Evolutionary conservation across 2,888 invertebrate species (phyloP).

Genomic region (Leistus spinibarbis): DNA sequence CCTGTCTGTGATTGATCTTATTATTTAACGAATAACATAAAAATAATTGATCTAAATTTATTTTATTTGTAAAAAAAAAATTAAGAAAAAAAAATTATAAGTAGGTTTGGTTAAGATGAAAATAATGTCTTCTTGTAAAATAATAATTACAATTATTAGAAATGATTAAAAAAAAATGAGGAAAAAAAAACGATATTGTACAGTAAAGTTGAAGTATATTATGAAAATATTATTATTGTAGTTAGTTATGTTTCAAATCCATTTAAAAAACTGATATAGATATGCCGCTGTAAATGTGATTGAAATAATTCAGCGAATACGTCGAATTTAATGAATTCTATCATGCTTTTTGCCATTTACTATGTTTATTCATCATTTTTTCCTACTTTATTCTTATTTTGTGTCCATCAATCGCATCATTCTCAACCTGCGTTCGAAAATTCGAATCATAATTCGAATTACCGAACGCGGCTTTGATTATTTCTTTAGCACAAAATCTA

Average conservation of each 20-base stretch:
- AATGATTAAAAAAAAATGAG: conserved; percentile 30
- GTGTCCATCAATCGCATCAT: neutral
- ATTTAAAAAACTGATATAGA: conserved; percentile 2
- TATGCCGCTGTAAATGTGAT: neutral
- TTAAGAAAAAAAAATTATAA: conserved; percentile 11
- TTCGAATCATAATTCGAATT: no score
- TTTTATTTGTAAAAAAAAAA: conserved; percentile 36
- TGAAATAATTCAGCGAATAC: neutral
- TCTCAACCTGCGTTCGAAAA: no score
- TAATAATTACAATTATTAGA: conserved; percentile 37
- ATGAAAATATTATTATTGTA: conserved; percentile 35
- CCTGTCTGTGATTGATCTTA: conserved; percentile 59
- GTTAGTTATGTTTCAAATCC: conserved; percentile 39
- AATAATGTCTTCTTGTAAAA: conserved; percentile 34
- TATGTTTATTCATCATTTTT: neutral
- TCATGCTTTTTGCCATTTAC: neutral
- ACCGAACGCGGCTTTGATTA: neutral
- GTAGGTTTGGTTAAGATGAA: conserved; percentile 9
- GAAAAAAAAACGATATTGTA: conserved; percentile 31
- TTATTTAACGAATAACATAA: conserved; percentile 49
- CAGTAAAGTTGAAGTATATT: conserved; percentile 40
- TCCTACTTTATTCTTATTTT: neutral
- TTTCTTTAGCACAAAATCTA: neutral
- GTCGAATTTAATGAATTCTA: neutral
- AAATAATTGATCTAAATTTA: conserved; percentile 38